phyloP scores from a whole-genome alignment of 2,113 vertebrate species.

The Argyrosomus japonicus region DNA sequence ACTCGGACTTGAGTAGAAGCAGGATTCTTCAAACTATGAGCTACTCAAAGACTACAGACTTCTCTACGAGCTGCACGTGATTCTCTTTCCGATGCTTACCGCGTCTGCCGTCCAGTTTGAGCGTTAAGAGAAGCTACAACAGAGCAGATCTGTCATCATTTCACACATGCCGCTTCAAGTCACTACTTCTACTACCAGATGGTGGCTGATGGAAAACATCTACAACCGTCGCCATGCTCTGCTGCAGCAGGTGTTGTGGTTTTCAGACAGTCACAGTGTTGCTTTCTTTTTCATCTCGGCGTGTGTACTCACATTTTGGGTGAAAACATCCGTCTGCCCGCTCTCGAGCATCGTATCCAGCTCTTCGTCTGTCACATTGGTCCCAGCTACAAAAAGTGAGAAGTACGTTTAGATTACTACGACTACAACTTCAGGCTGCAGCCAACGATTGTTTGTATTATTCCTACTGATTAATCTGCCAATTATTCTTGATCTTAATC shows the following conservation, averaged over 20 bases:
- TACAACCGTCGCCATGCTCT: neutral
- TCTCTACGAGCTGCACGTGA: neutral
- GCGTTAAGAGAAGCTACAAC: conserved; percentile 34
- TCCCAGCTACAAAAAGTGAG: conserved; percentile 80
- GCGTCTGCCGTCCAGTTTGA: conserved; percentile 24
- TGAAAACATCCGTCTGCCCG: conserved; percentile 92
- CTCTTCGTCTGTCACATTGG: conserved; percentile 86
- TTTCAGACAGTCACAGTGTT: neutral
- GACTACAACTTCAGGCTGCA: neutral
- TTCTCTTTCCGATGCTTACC: conserved; percentile 47
- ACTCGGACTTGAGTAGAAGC: neutral
- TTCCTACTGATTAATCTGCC: neutral
- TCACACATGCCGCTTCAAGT: neutral
- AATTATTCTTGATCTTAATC: neutral
- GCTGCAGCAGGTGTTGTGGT: conserved; percentile 1
- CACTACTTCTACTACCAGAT: neutral
- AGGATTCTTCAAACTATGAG: neutral
- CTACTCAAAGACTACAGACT: conserved; percentile 10
- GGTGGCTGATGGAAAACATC: neutral
- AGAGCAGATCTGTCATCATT: conserved; percentile 38
- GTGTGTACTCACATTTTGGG: conserved; percentile 89
- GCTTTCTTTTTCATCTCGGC: neutral
- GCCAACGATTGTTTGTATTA: neutral
- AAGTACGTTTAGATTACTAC: neutral
- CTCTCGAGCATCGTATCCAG: conserved; percentile 92